Conservation (phyloP, 2,888 invertebrate species). For the Cerceris rybyensis region DNA sequence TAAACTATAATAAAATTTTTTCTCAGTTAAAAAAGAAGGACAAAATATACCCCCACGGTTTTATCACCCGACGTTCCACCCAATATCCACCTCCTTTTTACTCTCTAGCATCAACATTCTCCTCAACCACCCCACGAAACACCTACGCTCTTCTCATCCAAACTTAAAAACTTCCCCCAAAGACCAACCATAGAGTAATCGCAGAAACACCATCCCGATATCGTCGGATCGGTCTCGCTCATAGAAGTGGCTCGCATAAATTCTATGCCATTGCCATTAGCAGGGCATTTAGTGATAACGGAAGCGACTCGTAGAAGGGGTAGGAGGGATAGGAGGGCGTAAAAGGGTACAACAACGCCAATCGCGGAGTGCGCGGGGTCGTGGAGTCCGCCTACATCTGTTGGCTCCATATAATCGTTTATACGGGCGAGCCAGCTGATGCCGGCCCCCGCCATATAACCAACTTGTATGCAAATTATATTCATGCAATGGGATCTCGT, state of each 20-base stretch:
- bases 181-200: too few relatives aligned
- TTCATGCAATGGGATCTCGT: constrained; percentile 81
- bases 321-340: constrained; percentile 42
- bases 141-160: too few relatives aligned
- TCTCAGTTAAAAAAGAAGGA: too few relatives aligned
- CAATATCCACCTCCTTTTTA: too few relatives aligned
- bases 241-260: constrained; percentile 61
- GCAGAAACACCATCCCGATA: too few relatives aligned
- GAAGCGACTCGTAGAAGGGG: constrained; percentile 31
- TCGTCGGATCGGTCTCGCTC: constrained; percentile 17
- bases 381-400: constrained; percentile 80
- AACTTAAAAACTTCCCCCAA: too few relatives aligned
- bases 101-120: too few relatives aligned
- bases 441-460: constrained; percentile 76
- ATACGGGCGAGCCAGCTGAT: constrained; percentile 81
- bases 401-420: constrained; percentile 81
- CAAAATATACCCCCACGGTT: too few relatives aligned
- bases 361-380: constrained; percentile 65
- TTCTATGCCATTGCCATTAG: constrained; percentile 74
- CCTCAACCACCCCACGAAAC: too few relatives aligned
- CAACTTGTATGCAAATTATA: constrained; percentile 82
- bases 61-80: too few relatives aligned
- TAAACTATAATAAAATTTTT: too few relatives aligned
- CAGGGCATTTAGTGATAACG: constrained; percentile 75
- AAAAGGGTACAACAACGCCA: constrained; percentile 64